Evolutionary conservation across 53 echinoderm and acorn worm genomes (phyloP).

Genomic region (Hippasteria phrygiana): DNA sequence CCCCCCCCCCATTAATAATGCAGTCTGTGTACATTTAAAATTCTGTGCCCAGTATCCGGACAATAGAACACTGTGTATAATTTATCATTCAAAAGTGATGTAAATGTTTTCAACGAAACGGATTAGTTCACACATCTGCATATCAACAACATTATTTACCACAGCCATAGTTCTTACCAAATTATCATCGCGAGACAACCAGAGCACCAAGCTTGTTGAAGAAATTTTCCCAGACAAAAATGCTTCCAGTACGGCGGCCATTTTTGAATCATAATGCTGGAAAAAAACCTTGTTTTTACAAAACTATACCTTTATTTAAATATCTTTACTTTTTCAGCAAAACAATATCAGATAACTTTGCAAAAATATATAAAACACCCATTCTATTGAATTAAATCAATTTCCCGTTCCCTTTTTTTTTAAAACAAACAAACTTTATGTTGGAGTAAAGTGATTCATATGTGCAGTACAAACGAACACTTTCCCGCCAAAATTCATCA

Average conservation of each 20-base stretch:
- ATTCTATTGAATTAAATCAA: no score
- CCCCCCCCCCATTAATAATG: no score
- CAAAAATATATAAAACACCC: no score
- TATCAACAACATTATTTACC: background rate
- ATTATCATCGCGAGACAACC: constrained; percentile 52
- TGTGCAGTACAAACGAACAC: constrained; percentile 44
- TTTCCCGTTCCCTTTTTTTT: background rate
- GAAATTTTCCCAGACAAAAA: constrained; percentile 65
- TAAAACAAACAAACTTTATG: background rate
- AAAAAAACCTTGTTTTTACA: background rate
- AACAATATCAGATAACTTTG: background rate
- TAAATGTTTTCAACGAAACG: background rate
- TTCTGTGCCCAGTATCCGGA: constrained; percentile 55
- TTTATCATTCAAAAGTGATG: background rate
- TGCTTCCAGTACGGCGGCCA: constrained; percentile 82
- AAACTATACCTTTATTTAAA: no score
- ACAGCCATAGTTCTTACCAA: constrained; percentile 45
- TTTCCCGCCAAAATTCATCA: constrained; percentile 54
- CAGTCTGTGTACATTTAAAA: no score
- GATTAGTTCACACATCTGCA: background rate
- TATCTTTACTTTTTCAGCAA: no score
- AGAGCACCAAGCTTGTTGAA: constrained; percentile 66
- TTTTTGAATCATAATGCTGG: constrained; percentile 43
- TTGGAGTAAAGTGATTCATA: constrained; percentile 30
- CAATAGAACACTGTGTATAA: constrained; percentile 14